These are phyloP conservation scores for Dipodomys stephensi DNA, from an alignment of 2,113 vertebrate species.

Conservation along the genomic window DNA sequence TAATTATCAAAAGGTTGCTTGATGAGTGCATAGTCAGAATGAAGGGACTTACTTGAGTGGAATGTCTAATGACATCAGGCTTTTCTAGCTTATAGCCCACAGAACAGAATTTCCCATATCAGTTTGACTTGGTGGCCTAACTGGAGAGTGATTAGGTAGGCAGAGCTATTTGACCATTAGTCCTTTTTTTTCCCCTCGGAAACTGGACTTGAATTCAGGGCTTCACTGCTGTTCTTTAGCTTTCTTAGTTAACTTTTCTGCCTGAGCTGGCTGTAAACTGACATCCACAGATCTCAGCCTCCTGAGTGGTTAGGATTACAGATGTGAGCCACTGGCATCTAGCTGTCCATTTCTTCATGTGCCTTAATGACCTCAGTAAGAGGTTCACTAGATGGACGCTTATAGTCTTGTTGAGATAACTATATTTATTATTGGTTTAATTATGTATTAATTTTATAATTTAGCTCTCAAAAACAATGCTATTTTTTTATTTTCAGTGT, in stretches of 20 bases:
- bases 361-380: background rate
- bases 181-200: too few species aligned
- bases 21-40: background rate
- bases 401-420: background rate
- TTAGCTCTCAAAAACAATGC: background rate
- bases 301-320: too few species aligned
- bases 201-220: too few species aligned
- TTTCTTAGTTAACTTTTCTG: too few species aligned
- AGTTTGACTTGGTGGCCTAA: background rate
- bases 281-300: too few species aligned
- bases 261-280: too few species aligned
- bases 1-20: slow-evolving; percentile 23
- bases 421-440: background rate
- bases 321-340: too few species aligned
- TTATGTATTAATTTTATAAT: background rate
- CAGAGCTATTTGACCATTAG: background rate
- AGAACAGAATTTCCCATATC: background rate
- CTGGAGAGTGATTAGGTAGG: background rate
- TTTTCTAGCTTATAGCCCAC: background rate
- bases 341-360: background rate
- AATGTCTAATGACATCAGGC: background rate
- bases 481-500: background rate
- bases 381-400: background rate
- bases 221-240: too few species aligned
- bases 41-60: background rate